Evolutionary conservation across 1,140 invertebrate genomes (phyloP).

Genomic region (Rhyacophila brunnea): DNA sequence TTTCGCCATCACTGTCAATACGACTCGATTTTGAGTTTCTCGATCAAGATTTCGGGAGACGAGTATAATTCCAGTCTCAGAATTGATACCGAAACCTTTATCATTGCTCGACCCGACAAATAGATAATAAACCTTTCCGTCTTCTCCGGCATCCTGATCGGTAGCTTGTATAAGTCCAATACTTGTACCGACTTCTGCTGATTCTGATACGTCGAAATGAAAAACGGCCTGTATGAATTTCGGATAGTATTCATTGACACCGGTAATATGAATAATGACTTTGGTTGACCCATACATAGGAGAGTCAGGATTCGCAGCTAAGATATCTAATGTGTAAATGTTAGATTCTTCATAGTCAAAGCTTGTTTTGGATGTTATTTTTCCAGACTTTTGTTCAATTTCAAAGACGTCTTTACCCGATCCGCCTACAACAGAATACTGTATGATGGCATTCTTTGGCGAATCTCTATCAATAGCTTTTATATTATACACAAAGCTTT

Average conservation of each 20-base stretch:
- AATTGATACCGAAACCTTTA: slow-evolving; percentile 84
- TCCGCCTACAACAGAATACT: slow-evolving; percentile 81
- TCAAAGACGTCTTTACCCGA: slow-evolving; percentile 74
- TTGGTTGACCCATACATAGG: slow-evolving; percentile 72
- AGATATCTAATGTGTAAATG: slow-evolving; percentile 74
- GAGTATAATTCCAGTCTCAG: slow-evolving; percentile 79
- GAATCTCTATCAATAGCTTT: slow-evolving; percentile 87
- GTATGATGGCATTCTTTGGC: slow-evolving; percentile 84
- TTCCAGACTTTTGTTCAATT: slow-evolving; percentile 74
- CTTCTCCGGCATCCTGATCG: slow-evolving; percentile 88
- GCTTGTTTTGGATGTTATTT: slow-evolving; percentile 69
- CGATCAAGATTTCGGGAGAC: slow-evolving; percentile 82
- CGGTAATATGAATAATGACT: slow-evolving; percentile 76
- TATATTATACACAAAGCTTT: slow-evolving; percentile 74
- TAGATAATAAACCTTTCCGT: slow-evolving; percentile 88
- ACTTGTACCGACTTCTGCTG: slow-evolving; percentile 80
- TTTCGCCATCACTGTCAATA: slow-evolving; percentile 91
- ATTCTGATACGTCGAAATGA: slow-evolving; percentile 92
- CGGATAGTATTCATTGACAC: slow-evolving; percentile 91
- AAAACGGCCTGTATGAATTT: slow-evolving; percentile 90
- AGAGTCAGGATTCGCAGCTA: slow-evolving; percentile 86
- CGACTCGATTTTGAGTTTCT: slow-evolving; percentile 87
- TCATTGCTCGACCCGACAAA: slow-evolving; percentile 92
- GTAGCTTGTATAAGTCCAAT: slow-evolving; percentile 86
- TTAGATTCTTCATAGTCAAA: slow-evolving; percentile 90